phyloP scores from a whole-genome alignment of 2,113 vertebrate species.

The Nycticryphes semicollaris region DNA sequence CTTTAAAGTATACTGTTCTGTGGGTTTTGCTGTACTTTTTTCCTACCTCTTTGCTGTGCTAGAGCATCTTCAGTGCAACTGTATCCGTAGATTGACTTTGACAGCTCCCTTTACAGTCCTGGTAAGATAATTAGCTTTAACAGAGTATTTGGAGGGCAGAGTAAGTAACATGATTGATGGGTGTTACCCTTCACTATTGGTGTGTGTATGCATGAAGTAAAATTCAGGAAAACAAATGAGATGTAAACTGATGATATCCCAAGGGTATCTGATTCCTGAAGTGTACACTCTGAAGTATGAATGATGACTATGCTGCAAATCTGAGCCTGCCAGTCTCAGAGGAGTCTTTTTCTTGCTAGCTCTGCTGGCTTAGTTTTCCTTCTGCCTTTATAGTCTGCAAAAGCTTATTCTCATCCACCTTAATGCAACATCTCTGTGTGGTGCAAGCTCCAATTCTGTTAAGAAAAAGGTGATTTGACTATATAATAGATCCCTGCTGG shows the following conservation, averaged over 20 bases:
- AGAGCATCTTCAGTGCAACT: background rate
- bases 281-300: background rate
- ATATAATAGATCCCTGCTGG: background rate
- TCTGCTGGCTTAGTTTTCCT: background rate
- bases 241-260: background rate
- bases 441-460: background rate
- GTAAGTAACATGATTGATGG: background rate
- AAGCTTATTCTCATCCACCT: background rate
- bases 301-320: background rate
- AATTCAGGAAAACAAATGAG: background rate
- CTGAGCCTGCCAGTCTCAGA: background rate
- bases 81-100: background rate
- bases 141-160: background rate
- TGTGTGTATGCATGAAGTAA: background rate
- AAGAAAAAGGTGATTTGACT: background rate
- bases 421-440: background rate
- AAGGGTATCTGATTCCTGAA: background rate
- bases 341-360: background rate
- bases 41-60: background rate
- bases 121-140: background rate
- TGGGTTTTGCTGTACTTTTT: background rate
- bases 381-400: background rate
- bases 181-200: background rate
- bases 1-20: background rate
- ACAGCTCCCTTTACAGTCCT: background rate